These are phyloP conservation scores for Chironomus striatipennis DNA, from an alignment of 1,140 invertebrate species.

Conservation along the genomic window DNA sequence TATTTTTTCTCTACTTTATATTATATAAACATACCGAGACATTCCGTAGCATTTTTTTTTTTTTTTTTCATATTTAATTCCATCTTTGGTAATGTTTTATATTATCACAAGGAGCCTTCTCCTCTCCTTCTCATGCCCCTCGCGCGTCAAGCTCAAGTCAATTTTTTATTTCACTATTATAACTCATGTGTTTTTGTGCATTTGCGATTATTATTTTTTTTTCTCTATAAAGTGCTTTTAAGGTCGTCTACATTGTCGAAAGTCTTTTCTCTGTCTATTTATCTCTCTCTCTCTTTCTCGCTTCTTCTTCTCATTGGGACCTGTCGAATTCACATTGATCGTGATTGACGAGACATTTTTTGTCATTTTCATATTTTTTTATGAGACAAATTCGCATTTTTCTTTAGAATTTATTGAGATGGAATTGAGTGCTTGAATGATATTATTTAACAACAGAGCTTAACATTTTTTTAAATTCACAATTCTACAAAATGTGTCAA, in stretches of 20 bases:
- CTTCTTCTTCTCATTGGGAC: too few species aligned
- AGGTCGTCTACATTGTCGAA: constrained; percentile 9
- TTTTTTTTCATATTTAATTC: constrained; percentile 17
- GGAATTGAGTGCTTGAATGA: too few species aligned
- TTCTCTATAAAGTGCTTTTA: constrained; percentile 13
- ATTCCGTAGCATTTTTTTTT: constrained; percentile 16
- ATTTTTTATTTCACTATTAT: constrained; percentile 17
- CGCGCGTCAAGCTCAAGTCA: constrained; percentile 17
- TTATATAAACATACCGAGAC: constrained; percentile 18
- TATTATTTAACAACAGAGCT: too few species aligned
- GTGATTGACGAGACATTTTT: neutral
- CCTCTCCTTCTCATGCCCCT: constrained; percentile 16
- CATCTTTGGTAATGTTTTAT: constrained; percentile 18
- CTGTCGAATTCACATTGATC: neutral
- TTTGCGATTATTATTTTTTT: constrained; percentile 8
- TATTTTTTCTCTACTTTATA: neutral
- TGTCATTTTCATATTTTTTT: too few species aligned
- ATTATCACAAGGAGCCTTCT: constrained; percentile 20
- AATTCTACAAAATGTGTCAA: too few species aligned
- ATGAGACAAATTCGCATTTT: too few species aligned
- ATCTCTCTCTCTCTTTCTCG: neutral
- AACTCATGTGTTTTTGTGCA: constrained; percentile 3
- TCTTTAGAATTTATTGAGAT: too few species aligned
- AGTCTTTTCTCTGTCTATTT: neutral
- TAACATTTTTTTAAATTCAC: too few species aligned